Conservation (phyloP, 2,113 vertebrate species). For the Synodontis membranacea region DNA sequence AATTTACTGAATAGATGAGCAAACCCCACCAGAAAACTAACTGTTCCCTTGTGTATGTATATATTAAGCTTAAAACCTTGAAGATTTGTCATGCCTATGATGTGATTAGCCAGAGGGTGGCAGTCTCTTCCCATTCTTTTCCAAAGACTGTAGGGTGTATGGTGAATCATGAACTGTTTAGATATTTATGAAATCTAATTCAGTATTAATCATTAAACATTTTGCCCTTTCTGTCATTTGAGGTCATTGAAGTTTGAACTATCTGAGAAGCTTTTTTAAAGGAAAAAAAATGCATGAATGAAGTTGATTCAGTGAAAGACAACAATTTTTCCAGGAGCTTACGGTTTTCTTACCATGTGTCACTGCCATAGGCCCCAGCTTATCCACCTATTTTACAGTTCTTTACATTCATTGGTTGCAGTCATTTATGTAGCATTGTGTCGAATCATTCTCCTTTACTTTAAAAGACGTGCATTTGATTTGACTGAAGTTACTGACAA, state of each 20-base stretch:
- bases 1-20: not conserved
- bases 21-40: not conserved
- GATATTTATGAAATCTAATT: not conserved
- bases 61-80: not conserved
- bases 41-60: not conserved
- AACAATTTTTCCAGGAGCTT: not conserved
- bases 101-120: constrained; percentile 64
- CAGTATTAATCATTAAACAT: not conserved
- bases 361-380: not conserved
- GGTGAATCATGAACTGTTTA: not conserved
- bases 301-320: not conserved
- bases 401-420: constrained; percentile 34
- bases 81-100: not conserved
- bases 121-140: constrained; percentile 63
- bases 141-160: not conserved
- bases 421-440: constrained; percentile 9
- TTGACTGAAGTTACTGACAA: constrained; percentile 63
- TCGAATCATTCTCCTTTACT: constrained; percentile 55
- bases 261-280: not conserved
- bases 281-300: not conserved
- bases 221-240: not conserved
- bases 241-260: not conserved
- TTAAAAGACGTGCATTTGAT: constrained; percentile 72
- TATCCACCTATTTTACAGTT: not conserved
- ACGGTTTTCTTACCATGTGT: not conserved